Evolutionary conservation across 2,888 invertebrate genomes (phyloP).

Genomic region (Cryptus armator): DNA sequence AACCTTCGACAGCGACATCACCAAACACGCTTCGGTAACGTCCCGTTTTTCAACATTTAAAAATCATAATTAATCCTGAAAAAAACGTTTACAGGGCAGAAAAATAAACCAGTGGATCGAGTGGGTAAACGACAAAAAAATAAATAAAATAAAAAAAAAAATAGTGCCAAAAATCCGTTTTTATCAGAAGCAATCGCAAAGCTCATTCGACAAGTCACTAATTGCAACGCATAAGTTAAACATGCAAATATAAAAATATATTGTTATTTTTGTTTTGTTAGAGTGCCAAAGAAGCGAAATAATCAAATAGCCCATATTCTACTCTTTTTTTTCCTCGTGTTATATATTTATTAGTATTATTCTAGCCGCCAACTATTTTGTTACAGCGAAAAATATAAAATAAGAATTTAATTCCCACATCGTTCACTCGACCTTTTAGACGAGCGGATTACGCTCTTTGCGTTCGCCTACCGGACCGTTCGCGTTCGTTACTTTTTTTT

Average conservation of each 20-base stretch:
- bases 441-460: not conserved
- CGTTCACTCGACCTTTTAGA: conserved; percentile 43
- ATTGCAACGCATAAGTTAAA: conserved; percentile 31
- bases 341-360: conserved; percentile 52
- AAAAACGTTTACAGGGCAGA: conserved; percentile 61
- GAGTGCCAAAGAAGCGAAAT: conserved; percentile 59
- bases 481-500: not conserved
- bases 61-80: conserved; percentile 75
- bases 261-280: conserved; percentile 25
- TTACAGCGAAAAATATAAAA: conserved; percentile 50
- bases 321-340: conserved; percentile 49
- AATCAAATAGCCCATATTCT: conserved; percentile 54
- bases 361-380: conserved; percentile 59
- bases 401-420: conserved; percentile 28
- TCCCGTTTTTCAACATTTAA: conserved; percentile 58
- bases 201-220: conserved; percentile 38
- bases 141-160: conserved; percentile 77
- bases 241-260: conserved; percentile 36
- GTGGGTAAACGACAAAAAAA: conserved; percentile 73
- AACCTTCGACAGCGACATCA: conserved; percentile 75
- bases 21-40: conserved; percentile 80
- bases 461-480: not conserved
- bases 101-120: conserved; percentile 41
- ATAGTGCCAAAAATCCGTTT: conserved; percentile 80
- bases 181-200: conserved; percentile 75